Base-by-base conservation (phyloP, 1,140 invertebrate species). In the Pteromalus puparum region DNA sequence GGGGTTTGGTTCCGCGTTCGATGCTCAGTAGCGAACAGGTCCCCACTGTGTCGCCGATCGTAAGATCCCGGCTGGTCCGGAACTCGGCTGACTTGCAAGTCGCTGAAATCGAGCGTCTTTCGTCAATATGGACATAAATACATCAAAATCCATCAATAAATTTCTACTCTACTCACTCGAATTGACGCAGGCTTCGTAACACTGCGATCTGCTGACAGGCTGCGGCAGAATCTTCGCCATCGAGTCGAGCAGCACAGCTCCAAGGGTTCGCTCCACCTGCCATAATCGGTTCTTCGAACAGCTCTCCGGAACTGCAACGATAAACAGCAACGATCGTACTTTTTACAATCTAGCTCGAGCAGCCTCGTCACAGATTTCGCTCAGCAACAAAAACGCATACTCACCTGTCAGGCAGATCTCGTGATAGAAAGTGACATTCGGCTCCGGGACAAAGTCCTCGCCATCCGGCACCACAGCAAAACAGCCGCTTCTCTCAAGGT, bases 81-180 rank as follows among this genome's bases (percentile, higher is more conserved):
- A 91, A 92, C 86, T 91, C 91, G 0, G 91, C 89, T 21, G 91
- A 90, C 73, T 89, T 88, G 61, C 92, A 93, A 26, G 80, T 86
- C 21, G 24, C 67, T 70, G 10, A 28, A 28, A 28, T 28, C 24
- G 65, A 53, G 18, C 1, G 24, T 68, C n/a, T 68, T 26, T 75
- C 72, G 12, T 86, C 90, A 91, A 46, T 15, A 82, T 24, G 1
- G 1, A 18, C 9, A 67, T 21, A 67, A 70, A 21, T 70, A 4
- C 9, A 67, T 65, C 10, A 12, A 78, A 28, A 7, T 24, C 61
- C 5, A 24, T 9, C 1, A 67, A 26, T n/a, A 67, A 67, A 10
- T 67, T 67, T 24, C 5, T 67, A 0, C n/a, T 7, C 0, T 70
- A 75, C 26, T 12, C 88, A 92, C 91, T 88, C 76, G 82, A 84